Evolutionary conservation across 2,888 invertebrate species (phyloP).

Genomic region (Glaucopsyche alexis): DNA sequence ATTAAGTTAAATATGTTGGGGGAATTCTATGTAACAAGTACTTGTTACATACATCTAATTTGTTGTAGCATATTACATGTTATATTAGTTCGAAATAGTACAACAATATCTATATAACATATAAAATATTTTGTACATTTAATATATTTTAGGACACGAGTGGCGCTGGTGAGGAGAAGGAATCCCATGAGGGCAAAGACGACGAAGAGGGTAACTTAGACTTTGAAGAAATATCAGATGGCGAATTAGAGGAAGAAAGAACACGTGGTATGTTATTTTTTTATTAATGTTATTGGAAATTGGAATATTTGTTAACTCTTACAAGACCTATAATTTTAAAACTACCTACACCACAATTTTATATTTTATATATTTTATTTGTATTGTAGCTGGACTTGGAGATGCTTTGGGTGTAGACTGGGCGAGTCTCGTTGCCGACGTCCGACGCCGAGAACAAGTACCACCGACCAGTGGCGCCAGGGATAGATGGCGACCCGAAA

Average conservation of each 20-base stretch:
- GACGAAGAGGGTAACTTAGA: conserved; percentile 88
- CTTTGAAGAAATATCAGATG: conserved; percentile 94
- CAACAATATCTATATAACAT: too few relatives aligned
- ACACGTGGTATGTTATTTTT: conserved; percentile 60
- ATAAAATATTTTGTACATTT: background rate
- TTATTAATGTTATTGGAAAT: background rate
- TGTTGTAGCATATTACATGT: too few relatives aligned
- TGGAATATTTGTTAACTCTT: background rate
- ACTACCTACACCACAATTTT: background rate
- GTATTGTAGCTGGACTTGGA: conserved; percentile 82
- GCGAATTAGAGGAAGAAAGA: conserved; percentile 91
- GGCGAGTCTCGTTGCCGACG: conserved; percentile 92
- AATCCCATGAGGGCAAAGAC: conserved; percentile 79
- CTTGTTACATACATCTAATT: too few relatives aligned
- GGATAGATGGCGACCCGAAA: conserved; percentile 89
- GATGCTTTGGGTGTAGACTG: conserved; percentile 98
- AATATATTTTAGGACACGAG: conserved; percentile 58
- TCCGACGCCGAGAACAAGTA: conserved; percentile 77
- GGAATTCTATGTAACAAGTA: too few relatives aligned
- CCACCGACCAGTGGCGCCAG: conserved; percentile 81
- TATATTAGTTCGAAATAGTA: too few relatives aligned
- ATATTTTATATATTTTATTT: conserved; percentile 14
- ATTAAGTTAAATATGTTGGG: too few relatives aligned
- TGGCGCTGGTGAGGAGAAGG: conserved; percentile 66
- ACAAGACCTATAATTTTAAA: background rate